Percentiles rank a stretch among this genome's conserved stretches.
phyloP scores from a whole-genome alignment of 1,140 invertebrate genomes.

The Heliconius melpomene region DNA sequence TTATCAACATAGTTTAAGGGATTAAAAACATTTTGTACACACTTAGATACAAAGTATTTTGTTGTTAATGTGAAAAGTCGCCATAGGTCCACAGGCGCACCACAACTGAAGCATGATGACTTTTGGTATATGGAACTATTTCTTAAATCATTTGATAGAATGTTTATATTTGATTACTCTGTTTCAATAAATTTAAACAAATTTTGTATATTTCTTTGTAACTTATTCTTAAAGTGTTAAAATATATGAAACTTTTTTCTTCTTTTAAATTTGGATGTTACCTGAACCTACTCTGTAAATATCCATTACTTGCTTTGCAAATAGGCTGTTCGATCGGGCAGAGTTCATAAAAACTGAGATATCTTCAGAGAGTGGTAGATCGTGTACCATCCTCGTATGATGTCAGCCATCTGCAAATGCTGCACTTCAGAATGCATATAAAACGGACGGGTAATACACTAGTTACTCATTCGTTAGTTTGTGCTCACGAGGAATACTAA shows the following conservation, averaged over 20 bases:
- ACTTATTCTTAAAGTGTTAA: too few relatives aligned
- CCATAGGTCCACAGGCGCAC: too few relatives aligned
- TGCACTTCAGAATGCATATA: slow-evolving; percentile 71
- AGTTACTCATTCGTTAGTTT: slow-evolving; percentile 78
- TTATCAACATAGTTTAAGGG: too few relatives aligned
- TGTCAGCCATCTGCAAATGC: slow-evolving; percentile 69
- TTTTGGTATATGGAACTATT: too few relatives aligned
- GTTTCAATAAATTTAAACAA: not conserved
- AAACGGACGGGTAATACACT: slow-evolving; percentile 67
- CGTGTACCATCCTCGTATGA: slow-evolving; percentile 64
- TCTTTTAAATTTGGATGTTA: not conserved
- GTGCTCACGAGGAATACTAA: slow-evolving; percentile 72
- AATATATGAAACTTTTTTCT: too few relatives aligned
- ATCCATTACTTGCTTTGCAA: slow-evolving; percentile 11
- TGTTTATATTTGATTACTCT: too few relatives aligned
- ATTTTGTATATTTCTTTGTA: not conserved
- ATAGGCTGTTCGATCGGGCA: slow-evolving; percentile 6
- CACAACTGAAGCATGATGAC: too few relatives aligned
- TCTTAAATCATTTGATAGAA: too few relatives aligned
- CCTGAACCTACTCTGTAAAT: slow-evolving; percentile 30
- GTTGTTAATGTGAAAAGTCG: too few relatives aligned
- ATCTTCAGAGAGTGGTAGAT: slow-evolving; percentile 41
- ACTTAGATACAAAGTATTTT: too few relatives aligned
- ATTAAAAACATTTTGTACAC: too few relatives aligned
- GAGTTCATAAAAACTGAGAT: slow-evolving; percentile 36